Conservation (phyloP, 2,113 vertebrate species). For the Empidonax traillii region DNA sequence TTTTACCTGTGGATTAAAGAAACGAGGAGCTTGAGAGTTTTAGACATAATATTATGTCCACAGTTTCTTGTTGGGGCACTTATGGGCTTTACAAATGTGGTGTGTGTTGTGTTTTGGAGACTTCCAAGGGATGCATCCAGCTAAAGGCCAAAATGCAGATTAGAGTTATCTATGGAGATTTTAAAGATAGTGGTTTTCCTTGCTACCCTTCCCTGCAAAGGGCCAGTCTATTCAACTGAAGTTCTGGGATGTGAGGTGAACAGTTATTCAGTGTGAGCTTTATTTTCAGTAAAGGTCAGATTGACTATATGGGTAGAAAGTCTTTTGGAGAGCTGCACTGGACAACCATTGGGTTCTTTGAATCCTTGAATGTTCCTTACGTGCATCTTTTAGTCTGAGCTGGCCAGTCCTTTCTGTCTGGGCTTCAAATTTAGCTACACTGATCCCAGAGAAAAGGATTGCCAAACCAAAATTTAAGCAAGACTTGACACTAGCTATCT, state of each 20-base stretch:
- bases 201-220: background rate
- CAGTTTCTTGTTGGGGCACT: background rate
- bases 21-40: background rate
- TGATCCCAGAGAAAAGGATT: background rate
- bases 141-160: background rate
- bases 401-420: background rate
- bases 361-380: background rate
- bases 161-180: background rate
- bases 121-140: background rate
- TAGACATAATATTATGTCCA: background rate
- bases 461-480: background rate
- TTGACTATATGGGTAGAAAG: background rate
- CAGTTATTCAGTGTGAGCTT: background rate
- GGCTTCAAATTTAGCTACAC: background rate
- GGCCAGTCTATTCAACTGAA: background rate
- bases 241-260: background rate
- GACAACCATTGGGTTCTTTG: background rate
- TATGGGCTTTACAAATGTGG: rapidly evolving
- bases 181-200: background rate
- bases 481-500: background rate
- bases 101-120: background rate
- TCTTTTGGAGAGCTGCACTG: background rate
- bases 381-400: background rate
- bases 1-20: background rate
- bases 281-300: background rate